These are phyloP conservation scores for Antedon bifida DNA, from an alignment of 35 echinoderm and acorn worm genomes.

Conservation along the genomic window DNA sequence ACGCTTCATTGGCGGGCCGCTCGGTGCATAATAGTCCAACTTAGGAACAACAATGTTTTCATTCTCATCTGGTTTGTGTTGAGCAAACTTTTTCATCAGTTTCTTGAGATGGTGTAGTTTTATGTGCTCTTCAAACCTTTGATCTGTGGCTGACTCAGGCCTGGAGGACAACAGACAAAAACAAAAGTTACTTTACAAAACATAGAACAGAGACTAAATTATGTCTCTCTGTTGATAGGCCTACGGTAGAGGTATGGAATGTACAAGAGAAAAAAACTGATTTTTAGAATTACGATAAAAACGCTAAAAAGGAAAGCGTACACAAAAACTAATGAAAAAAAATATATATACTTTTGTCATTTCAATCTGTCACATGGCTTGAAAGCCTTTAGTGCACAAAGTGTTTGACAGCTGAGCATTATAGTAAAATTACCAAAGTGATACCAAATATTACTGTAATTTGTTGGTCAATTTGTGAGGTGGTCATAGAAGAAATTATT, in stretches of 20 bases:
- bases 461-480: too few relatives aligned
- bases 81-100: slow-evolving; percentile 68
- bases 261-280: neutral
- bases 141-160: neutral
- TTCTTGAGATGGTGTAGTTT: slow-evolving; percentile 83
- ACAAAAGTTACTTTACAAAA: neutral
- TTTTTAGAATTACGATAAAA: too few relatives aligned
- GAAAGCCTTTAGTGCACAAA: too few relatives aligned
- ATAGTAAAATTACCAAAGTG: too few relatives aligned
- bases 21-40: slow-evolving; percentile 19
- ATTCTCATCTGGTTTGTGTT: slow-evolving; percentile 30
- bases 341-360: too few relatives aligned
- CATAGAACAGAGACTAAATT: neutral
- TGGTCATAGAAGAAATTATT: too few relatives aligned
- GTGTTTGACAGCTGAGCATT: too few relatives aligned
- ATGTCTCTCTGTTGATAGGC: neutral
- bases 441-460: too few relatives aligned
- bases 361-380: too few relatives aligned
- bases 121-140: slow-evolving; percentile 75
- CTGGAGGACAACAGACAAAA: neutral
- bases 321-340: too few relatives aligned
- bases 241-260: neutral
- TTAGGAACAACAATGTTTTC: too few relatives aligned
- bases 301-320: too few relatives aligned
- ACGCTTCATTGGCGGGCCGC: slow-evolving; percentile 45